Percentiles rank a stretch among this genome's conserved stretches.
These are phyloP conservation scores for Orchestes rusci DNA, from an alignment of 2,888 invertebrate genomes.

Conservation along the genomic window DNA sequence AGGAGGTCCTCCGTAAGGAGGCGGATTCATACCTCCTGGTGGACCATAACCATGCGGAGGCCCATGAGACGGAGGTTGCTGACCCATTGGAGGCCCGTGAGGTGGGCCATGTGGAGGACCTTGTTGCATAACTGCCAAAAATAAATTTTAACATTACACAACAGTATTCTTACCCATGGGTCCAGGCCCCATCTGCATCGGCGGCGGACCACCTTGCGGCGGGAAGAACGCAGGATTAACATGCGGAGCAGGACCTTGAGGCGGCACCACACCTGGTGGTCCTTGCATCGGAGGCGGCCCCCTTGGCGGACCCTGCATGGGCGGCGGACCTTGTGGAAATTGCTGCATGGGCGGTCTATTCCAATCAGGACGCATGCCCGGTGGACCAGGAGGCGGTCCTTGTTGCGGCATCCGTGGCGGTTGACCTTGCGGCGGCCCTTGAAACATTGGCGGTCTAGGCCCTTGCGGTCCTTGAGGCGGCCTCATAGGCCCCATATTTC, in stretches of 20 bases:
- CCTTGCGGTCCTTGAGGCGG: conserved; percentile 33
- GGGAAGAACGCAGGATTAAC: conserved; percentile 97
- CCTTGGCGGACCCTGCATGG: conserved; percentile 56
- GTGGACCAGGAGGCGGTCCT: conserved; percentile 52
- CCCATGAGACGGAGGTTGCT: conserved; percentile 42
- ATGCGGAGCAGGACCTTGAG: conserved; percentile 75
- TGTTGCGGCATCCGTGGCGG: conserved; percentile 53
- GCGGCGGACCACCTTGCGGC: conserved; percentile 57
- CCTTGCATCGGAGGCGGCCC: conserved; percentile 44
- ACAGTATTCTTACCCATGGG: conserved; percentile 37
- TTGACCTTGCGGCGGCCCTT: conserved; percentile 52
- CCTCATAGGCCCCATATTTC: conserved; percentile 54
- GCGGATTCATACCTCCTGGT: conserved; percentile 41
- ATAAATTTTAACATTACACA: too few relatives aligned
- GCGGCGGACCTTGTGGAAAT: conserved; percentile 63
- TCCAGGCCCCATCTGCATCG: conserved; percentile 46
- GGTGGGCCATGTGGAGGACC: conserved; percentile 45
- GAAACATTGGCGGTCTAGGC: conserved; percentile 47
- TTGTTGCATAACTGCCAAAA: conserved; percentile 22
- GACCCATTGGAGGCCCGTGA: conserved; percentile 55
- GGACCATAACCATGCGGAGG: conserved; percentile 53
- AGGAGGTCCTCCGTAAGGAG: conserved; percentile 57
- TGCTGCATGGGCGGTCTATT: conserved; percentile 67
- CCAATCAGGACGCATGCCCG: conserved; percentile 64
- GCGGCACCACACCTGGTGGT: conserved; percentile 45